Evolutionary conservation across 2,113 vertebrate species (phyloP).

Genomic region (Geococcyx californianus): DNA sequence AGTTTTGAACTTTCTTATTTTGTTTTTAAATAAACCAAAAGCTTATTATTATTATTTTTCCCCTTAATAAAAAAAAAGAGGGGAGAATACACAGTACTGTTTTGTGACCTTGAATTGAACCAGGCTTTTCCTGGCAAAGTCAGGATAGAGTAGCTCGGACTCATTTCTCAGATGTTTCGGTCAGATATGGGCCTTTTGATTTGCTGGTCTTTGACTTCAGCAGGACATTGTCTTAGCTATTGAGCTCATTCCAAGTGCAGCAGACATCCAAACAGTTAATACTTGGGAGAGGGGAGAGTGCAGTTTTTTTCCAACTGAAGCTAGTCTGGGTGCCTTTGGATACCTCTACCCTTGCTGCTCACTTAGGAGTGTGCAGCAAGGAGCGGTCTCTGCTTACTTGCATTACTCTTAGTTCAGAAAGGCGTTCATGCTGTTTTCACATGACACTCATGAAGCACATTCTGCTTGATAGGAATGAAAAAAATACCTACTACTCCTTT

Average conservation of each 20-base stretch:
- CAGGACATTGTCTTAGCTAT: neutral
- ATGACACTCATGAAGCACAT: neutral
- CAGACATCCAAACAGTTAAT: neutral
- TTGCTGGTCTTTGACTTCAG: slow-evolving; percentile 5
- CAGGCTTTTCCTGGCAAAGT: neutral
- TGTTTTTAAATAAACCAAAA: neutral
- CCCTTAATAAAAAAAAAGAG: neutral
- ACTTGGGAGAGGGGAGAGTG: neutral
- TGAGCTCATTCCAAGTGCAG: neutral
- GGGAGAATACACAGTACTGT: neutral
- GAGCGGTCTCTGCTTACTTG: neutral
- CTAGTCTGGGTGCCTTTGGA: neutral
- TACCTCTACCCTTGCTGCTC: neutral
- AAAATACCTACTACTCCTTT: rapidly evolving
- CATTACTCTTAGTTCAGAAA: neutral
- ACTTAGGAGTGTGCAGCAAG: rapidly evolving
- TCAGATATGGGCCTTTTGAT: neutral
- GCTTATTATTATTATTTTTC: no score
- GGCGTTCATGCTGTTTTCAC: neutral
- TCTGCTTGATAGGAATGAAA: neutral
- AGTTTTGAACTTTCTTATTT: neutral
- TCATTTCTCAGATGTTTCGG: neutral
- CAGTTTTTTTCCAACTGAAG: neutral
- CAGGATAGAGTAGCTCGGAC: neutral
- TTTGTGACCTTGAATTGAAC: neutral